Percentiles rank a stretch among this genome's conserved stretches.
Evolutionary conservation across 2,113 vertebrate species (phyloP).

Genomic region (Promerops cafer): DNA sequence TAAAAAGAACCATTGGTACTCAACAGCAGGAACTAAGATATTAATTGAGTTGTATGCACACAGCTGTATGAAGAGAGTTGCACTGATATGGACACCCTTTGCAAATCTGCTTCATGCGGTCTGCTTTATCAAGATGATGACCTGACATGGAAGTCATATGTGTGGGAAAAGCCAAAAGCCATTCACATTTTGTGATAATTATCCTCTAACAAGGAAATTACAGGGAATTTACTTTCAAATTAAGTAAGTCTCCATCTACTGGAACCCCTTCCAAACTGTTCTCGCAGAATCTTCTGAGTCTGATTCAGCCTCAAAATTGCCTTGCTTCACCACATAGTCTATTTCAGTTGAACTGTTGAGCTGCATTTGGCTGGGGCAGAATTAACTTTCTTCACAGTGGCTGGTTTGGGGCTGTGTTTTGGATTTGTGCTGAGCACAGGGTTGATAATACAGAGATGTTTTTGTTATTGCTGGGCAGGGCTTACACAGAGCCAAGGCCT

Average conservation of each 20-base stretch:
- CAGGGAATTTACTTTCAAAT: background rate
- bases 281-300: background rate
- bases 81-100: background rate
- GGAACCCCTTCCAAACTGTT: background rate
- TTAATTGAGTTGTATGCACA: background rate
- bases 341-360: background rate
- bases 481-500: background rate
- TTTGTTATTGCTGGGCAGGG: background rate
- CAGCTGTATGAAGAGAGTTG: background rate
- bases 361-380: background rate
- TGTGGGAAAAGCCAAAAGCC: background rate
- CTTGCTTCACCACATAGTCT: background rate
- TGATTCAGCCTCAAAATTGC: background rate
- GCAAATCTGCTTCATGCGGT: background rate
- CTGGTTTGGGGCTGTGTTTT: background rate
- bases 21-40: background rate
- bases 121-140: background rate
- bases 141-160: background rate
- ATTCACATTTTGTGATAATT: background rate
- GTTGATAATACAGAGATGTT: background rate
- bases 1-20: background rate
- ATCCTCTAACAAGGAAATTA: background rate
- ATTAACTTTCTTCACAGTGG: background rate
- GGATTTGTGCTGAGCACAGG: background rate
- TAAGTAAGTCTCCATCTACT: background rate